These are phyloP conservation scores for Morus bassanus DNA, from an alignment of 2,797 vertebrate species.

Conservation along the genomic window DNA sequence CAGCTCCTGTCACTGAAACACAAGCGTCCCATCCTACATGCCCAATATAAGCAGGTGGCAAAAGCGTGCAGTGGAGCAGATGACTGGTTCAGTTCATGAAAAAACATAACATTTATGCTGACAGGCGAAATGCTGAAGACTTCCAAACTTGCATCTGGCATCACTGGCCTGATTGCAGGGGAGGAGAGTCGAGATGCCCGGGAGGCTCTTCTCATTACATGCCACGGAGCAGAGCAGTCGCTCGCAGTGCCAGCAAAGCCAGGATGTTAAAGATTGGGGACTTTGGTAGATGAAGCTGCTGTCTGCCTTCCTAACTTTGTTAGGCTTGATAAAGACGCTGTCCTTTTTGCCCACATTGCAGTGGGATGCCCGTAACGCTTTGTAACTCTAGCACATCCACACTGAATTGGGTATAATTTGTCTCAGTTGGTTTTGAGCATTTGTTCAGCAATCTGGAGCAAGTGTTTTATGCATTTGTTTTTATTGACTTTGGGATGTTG, in stretches of 20 bases:
- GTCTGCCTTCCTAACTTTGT: background rate
- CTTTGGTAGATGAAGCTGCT: background rate
- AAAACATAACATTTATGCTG: slow-evolving; percentile 53
- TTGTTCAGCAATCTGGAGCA: background rate
- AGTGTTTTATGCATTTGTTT: background rate
- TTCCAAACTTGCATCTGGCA: slow-evolving; percentile 53
- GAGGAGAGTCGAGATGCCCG: background rate
- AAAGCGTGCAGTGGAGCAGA: background rate
- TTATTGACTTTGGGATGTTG: background rate
- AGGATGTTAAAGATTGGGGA: background rate
- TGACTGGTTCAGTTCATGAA: slow-evolving; percentile 31
- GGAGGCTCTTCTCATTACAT: background rate
- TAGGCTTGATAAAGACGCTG: background rate
- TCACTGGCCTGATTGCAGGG: slow-evolving; percentile 8
- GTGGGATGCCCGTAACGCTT: background rate
- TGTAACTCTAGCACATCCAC: background rate
- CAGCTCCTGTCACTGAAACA: background rate
- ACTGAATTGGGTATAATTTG: background rate
- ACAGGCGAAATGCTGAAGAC: slow-evolving; percentile 31
- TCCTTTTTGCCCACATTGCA: background rate
- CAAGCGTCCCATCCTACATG: background rate
- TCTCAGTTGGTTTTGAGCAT: background rate
- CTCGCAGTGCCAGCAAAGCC: background rate
- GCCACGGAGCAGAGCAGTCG: accelerated
- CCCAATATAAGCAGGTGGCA: slow-evolving; percentile 1